Evolutionary conservation across 2,113 vertebrate species (phyloP), one percentile per base, ranked within the genome.

Genomic region (Xiphias gladius): DNA sequence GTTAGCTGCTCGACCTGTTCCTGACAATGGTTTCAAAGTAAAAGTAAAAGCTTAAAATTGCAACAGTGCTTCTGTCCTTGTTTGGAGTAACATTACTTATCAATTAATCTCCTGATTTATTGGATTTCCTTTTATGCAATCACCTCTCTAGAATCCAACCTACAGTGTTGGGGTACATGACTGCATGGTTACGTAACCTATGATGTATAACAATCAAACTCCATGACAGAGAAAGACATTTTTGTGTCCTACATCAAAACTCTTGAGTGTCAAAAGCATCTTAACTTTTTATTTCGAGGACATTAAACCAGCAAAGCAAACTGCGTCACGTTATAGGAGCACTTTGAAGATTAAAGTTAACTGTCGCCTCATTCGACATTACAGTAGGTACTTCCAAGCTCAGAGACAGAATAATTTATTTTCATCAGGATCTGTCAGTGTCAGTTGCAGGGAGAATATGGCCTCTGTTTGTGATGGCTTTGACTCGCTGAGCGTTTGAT

Each of bases 301-400:
- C 73, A 78, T 87, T 82, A 91, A 91, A 89, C 71, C 72, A 48
- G 77, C 28, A 83, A 83, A 82, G 61, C 72, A 90, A 92, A 89
- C 76, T 65, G 73, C 73, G 63, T 91, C 83, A 76, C 17, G 37
- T 83, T 86, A 83, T 69, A 73, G 73, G 58, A 79, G 79, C 9
- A 39, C 90, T 85, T 91, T 85, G 70, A 87, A 89, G 86, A 92
- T 90, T 88, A 90, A 84, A 88, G 77, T 55, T 79, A 76, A 89
- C 71, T 79, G 89, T 84, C 79, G 12, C 82, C 68, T 88, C 79
- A 61, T 83, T 87, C 17, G 37, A 86, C 80, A 54, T 86, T 88
- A 87, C 87, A 86, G 82, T 78, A 88, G 86, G 78, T 89, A 78
- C 86, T 88, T 91, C 90, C 82, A 86, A 85, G 83, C 88, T 80